phyloP scores from a whole-genome alignment of 2,113 vertebrate genomes.

The Amblyornis subalaris region DNA sequence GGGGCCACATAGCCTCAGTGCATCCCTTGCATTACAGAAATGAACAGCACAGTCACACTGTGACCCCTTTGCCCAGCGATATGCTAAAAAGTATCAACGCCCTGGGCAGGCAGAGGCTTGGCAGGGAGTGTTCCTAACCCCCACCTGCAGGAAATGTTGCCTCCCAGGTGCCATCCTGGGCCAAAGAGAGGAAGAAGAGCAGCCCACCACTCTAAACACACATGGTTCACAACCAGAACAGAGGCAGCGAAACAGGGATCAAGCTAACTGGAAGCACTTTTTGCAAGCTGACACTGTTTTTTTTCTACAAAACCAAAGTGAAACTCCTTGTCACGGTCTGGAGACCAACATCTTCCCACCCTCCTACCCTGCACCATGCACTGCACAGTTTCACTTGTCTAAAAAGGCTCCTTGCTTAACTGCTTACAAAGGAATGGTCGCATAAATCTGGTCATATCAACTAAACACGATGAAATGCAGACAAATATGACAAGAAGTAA shows the following conservation, averaged over 20 bases:
- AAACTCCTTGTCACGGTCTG: not conserved
- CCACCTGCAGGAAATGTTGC: not conserved
- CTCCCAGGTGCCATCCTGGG: not conserved
- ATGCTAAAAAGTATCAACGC: not conserved
- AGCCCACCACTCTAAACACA: not conserved
- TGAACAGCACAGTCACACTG: not conserved
- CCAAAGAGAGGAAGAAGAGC: not conserved
- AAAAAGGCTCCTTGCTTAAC: not conserved
- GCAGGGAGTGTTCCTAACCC: not conserved
- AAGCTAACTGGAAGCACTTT: not conserved
- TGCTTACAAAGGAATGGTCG: not conserved
- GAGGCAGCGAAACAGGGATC: not conserved
- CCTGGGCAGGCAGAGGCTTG: not conserved
- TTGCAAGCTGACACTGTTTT: not conserved
- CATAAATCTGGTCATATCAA: not conserved
- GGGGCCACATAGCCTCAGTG: accelerated
- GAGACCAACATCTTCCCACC: not conserved
- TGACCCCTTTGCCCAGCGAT: not conserved
- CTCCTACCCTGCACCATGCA: not conserved
- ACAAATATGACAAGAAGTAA: not conserved
- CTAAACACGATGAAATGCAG: not conserved
- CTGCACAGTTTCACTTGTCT: not conserved
- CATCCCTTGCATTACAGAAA: not conserved
- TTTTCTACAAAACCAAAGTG: not conserved
- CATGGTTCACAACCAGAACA: not conserved